phyloP scores from a whole-genome alignment of 2,888 invertebrate species.

The Ischnus inquisitorius region DNA sequence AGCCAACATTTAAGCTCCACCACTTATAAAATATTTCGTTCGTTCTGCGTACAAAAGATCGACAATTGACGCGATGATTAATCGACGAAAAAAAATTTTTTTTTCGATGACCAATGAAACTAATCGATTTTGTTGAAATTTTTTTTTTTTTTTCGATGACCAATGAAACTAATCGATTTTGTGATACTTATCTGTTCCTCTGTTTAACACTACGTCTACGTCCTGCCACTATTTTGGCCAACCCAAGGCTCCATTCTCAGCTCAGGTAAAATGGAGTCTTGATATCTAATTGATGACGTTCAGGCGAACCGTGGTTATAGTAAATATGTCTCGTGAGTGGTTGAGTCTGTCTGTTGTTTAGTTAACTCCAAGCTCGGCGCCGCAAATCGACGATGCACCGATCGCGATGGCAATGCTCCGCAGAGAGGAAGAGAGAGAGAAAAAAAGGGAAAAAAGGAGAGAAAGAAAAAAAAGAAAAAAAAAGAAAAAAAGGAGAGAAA shows the following conservation, averaged over 20 bases:
- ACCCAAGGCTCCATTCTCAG: slow-evolving; percentile 93
- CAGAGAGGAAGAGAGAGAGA: neutral
- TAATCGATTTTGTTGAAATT: slow-evolving; percentile 72
- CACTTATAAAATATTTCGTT: slow-evolving; percentile 74
- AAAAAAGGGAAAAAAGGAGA: neutral
- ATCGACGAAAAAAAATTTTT: slow-evolving; percentile 44
- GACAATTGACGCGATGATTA: slow-evolving; percentile 57
- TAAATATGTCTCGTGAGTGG: slow-evolving; percentile 83
- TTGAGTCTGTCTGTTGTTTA: slow-evolving; percentile 83
- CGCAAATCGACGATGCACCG: neutral
- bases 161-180: slow-evolving; percentile 69
- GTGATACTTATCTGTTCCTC: slow-evolving; percentile 81
- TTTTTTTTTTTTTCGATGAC: slow-evolving; percentile 34
- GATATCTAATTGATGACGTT: slow-evolving; percentile 82
- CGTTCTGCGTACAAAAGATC: neutral
- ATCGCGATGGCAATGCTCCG: slow-evolving; percentile 23
- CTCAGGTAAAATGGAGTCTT: slow-evolving; percentile 93
- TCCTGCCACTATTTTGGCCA: slow-evolving; percentile 88
- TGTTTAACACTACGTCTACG: slow-evolving; percentile 83
- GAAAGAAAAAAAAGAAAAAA: neutral
- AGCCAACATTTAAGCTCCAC: slow-evolving; percentile 80
- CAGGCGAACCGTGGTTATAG: slow-evolving; percentile 78
- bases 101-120: slow-evolving; percentile 48
- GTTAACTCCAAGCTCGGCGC: slow-evolving; percentile 71
- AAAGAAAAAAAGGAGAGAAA: neutral